Conservation (phyloP, 2,113 vertebrate genomes). For the Silurus meridionalis region DNA sequence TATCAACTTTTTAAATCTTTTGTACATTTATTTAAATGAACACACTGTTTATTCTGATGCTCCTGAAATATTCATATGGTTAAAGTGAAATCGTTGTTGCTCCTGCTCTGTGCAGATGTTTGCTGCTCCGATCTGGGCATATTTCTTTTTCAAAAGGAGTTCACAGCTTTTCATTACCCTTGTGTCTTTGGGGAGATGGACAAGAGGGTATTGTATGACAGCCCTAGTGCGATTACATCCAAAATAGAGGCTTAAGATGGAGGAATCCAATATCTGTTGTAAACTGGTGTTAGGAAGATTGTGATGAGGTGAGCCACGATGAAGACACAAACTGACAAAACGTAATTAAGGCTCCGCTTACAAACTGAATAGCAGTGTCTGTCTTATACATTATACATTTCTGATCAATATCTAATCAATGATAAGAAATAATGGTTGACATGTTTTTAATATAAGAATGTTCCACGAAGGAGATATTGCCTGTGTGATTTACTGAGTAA, state of each 20-base stretch:
- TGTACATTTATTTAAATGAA: neutral
- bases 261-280: conserved; percentile 20
- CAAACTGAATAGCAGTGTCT: neutral
- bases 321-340: conserved; percentile 1
- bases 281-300: conserved; percentile 1
- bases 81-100: neutral
- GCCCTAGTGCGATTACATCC: conserved; percentile 4
- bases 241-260: conserved; percentile 11
- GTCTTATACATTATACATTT: neutral
- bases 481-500: neutral
- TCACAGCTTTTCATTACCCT: conserved; percentile 33
- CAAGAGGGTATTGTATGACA: conserved; percentile 28
- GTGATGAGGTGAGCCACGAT: neutral
- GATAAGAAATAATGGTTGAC: conserved; percentile 1
- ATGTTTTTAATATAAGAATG: neutral
- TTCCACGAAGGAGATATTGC: neutral
- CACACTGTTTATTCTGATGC: neutral
- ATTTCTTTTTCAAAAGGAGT: conserved; percentile 8
- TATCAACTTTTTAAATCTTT: too few relatives aligned
- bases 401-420: neutral
- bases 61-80: neutral
- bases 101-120: neutral
- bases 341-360: neutral
- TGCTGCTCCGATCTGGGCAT: neutral
- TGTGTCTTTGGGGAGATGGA: conserved; percentile 15